These are phyloP conservation scores for Axinella damicornis DNA, from an alignment of 37 sponge, comb jelly and placozoan species.

Conservation along the genomic window DNA sequence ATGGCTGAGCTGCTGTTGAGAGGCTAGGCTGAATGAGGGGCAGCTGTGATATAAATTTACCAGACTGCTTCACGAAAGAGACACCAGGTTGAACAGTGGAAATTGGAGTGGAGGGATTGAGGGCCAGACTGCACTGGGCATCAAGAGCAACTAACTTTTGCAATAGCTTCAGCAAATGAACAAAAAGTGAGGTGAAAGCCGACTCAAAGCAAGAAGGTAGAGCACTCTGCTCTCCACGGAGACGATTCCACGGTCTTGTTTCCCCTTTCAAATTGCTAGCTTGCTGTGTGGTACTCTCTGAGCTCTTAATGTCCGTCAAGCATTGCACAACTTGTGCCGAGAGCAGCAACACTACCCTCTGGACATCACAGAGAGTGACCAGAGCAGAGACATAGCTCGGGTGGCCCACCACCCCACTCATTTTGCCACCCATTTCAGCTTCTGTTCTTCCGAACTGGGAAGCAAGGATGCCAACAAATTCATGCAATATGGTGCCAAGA, in stretches of 20 bases:
- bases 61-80: background rate
- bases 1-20: constrained; percentile 45
- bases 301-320: background rate
- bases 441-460: background rate
- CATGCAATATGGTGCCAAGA: background rate
- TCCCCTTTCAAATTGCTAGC: no score
- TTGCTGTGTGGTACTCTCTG: no score
- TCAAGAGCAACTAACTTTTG: constrained; percentile 42
- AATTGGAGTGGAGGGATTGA: background rate
- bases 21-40: constrained; percentile 23
- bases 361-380: constrained; percentile 69
- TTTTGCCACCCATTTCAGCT: background rate
- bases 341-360: constrained; percentile 32
- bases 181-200: background rate
- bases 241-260: no score
- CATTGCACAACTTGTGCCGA: constrained; percentile 6
- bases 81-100: background rate
- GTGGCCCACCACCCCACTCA: background rate
- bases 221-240: background rate
- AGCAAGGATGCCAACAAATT: constrained; percentile 14
- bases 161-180: constrained; percentile 25
- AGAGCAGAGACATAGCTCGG: constrained; percentile 56
- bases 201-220: background rate
- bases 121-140: constrained; percentile 11
- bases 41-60: background rate